Evolutionary conservation across 1,140 invertebrate genomes (phyloP).

Genomic region (Acromyrmex echinatior): DNA sequence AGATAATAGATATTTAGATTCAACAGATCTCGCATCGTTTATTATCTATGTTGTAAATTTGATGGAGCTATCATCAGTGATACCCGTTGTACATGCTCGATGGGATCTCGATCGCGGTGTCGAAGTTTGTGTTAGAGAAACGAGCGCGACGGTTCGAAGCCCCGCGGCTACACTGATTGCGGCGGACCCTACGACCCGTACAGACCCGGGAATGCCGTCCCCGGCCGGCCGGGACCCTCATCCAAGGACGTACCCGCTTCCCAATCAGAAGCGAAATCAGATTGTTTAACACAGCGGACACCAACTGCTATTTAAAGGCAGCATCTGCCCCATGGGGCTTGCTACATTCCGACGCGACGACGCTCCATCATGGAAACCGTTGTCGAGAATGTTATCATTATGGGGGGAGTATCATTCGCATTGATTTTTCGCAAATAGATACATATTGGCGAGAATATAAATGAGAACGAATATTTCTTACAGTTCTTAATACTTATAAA

Average conservation of each 20-base stretch:
- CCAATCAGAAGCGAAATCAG: conserved; percentile 84
- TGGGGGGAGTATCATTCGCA: background rate
- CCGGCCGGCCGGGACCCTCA: conserved; percentile 54
- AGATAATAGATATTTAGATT: background rate
- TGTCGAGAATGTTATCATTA: background rate
- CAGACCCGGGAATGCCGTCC: conserved; percentile 61
- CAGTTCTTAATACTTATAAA: background rate
- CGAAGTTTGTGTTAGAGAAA: conserved; percentile 53
- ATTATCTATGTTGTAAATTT: background rate
- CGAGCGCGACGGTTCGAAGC: conserved; percentile 41
- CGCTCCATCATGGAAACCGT: conserved; percentile 26
- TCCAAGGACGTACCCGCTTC: conserved; percentile 74
- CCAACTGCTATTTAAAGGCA: conserved; percentile 84
- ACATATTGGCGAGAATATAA: background rate
- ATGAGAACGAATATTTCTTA: conserved; percentile 10
- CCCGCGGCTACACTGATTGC: conserved; percentile 82
- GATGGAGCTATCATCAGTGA: conserved; percentile 13
- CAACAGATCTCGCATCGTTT: background rate
- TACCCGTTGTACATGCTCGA: conserved; percentile 10
- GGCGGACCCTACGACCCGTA: conserved; percentile 75
- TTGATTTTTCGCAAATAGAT: background rate
- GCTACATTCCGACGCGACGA: conserved; percentile 61
- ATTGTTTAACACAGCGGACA: conserved; percentile 85
- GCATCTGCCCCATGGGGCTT: conserved; percentile 78
- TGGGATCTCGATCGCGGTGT: conserved; percentile 26